These are phyloP conservation scores for Caenorhabditis virilis DNA, from an alignment of 2,888 invertebrate species.

Conservation along the genomic window DNA sequence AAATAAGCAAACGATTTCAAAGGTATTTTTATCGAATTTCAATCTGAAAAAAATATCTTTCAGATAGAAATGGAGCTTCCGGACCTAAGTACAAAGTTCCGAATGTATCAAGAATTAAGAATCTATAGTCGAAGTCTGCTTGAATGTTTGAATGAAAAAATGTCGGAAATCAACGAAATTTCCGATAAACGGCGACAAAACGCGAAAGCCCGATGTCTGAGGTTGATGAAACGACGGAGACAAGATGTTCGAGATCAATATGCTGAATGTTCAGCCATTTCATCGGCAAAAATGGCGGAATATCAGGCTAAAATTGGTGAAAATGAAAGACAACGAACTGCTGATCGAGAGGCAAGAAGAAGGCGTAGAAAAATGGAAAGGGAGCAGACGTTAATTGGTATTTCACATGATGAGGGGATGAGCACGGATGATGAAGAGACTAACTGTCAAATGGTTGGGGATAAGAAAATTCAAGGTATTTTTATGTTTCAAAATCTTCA, in stretches of 20 bases:
- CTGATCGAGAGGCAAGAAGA: conserved; percentile 63
- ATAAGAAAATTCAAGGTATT: conserved; percentile 61
- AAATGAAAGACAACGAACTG: conserved; percentile 45
- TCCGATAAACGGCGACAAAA: conserved; percentile 81
- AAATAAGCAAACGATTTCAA: conserved; percentile 45
- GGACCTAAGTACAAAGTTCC: conserved; percentile 81
- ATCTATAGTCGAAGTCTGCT: conserved; percentile 93
- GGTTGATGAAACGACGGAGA: conserved; percentile 80
- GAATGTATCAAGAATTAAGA: conserved; percentile 91
- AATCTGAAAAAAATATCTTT: too few species aligned
- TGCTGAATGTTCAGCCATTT: conserved; percentile 80
- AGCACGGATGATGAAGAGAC: conserved; percentile 95
- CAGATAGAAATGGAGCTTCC: conserved; percentile 74
- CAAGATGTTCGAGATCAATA: conserved; percentile 83
- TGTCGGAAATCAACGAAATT: conserved; percentile 73
- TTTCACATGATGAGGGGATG: conserved; percentile 85
- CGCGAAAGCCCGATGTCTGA: conserved; percentile 77
- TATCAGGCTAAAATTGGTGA: conserved; percentile 45
- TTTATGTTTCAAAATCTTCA: background rate
- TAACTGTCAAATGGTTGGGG: conserved; percentile 76
- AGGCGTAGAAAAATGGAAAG: conserved; percentile 77
- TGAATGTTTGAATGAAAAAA: conserved; percentile 97
- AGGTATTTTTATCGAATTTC: too few species aligned
- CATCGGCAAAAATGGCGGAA: conserved; percentile 58
- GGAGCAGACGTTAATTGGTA: conserved; percentile 72